Evolutionary conservation across 1,140 invertebrate species (phyloP), one percentile per base, ranked within the genome.

Genomic region (Zaprionus africanus): DNA sequence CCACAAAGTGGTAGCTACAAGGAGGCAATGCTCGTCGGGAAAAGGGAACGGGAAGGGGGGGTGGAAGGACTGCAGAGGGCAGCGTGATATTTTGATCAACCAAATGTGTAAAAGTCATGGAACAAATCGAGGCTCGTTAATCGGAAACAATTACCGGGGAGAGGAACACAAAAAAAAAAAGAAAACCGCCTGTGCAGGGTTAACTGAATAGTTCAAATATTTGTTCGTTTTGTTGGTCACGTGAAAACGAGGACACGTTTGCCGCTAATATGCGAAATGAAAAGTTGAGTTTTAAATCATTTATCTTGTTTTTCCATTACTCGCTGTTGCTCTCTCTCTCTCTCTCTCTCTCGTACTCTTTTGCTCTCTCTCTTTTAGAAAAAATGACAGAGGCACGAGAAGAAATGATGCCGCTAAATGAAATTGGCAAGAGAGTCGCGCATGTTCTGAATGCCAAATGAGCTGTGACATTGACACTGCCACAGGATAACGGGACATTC

Each of bases 221-320:
- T 26, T 22, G 6, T 51, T 34, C 22, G 59, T 75, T 72, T 36
- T 53, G 36, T 31, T 38, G 76, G 76, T 76, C 66, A 70, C 53
- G 51, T 28, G 49, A 31, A 19, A 51, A 41, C 17, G 46, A 51
- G 49, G 57, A 61, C 49, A 90, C 84, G 84, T 90, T 90, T 67
- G 36, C 72, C 66, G 85, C 84, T 90, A 90, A 88, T 88, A 90
- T 88, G 78, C 82, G 70, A 88, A 88, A 88, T 88, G 85, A 88
- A 88, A 88, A 90, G 85, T 85, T 76, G 84, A 88, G 78, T 88
- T 90, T 85, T 57, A 90, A 88, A 88, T 88, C 85, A 88, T 88
- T 88, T 90, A 82, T 88, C 85, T 88, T 88, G 85, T 90, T 88
- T 88, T 88, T 71, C 81, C 75, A 76, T 76, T 72, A 72, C 74